These are phyloP conservation scores for Pseudorectes ferrugineus DNA, from an alignment of 2,113 vertebrate species.

Conservation along the genomic window DNA sequence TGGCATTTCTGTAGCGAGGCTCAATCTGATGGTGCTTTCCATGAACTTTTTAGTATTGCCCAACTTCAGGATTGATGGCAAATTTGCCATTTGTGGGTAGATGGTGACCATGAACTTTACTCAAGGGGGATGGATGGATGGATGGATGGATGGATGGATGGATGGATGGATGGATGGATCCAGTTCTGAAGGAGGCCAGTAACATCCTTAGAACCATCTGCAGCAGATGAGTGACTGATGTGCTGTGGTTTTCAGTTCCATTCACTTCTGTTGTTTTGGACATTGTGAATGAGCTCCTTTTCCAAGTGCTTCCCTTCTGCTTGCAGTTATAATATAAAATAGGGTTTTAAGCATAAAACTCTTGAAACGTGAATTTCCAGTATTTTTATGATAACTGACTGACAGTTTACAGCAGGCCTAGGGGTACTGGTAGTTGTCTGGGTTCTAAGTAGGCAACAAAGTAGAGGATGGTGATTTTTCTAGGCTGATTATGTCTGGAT, in stretches of 20 bases:
- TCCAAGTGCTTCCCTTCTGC: background rate
- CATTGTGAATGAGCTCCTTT: rapidly evolving
- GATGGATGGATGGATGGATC: background rate
- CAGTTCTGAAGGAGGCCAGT: background rate
- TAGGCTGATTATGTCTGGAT: background rate
- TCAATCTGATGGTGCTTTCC: background rate
- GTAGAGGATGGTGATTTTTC: background rate
- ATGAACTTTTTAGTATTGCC: background rate
- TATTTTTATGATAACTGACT: background rate
- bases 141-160: background rate
- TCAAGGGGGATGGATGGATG: background rate
- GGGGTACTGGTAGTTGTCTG: background rate
- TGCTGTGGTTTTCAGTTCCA: background rate
- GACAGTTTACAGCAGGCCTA: background rate
- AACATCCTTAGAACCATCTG: background rate
- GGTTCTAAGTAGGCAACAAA: background rate
- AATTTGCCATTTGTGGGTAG: background rate
- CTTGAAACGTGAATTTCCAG: background rate
- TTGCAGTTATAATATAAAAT: background rate
- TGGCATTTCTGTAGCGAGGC: background rate
- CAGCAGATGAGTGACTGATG: background rate
- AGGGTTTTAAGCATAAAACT: background rate
- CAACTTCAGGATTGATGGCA: background rate
- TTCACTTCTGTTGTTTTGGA: background rate
- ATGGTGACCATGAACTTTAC: background rate